Evolutionary conservation across 2,888 invertebrate genomes (phyloP).

Genomic region (Stenodema calcarata): DNA sequence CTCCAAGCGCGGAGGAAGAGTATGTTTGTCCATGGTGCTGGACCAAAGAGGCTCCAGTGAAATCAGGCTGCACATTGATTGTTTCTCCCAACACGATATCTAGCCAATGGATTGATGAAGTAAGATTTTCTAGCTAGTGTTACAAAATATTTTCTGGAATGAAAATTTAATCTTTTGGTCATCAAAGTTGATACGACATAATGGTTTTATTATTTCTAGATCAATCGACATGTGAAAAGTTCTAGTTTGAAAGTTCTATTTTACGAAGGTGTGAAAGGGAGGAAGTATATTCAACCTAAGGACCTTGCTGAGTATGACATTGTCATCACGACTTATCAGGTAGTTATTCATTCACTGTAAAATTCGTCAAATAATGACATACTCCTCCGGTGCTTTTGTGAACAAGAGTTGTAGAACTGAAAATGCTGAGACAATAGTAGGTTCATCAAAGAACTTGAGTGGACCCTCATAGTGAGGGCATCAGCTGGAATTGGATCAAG

Average conservation of each 20-base stretch:
- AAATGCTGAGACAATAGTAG: too few species aligned
- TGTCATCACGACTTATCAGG: constrained; percentile 74
- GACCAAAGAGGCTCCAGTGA: constrained; percentile 63
- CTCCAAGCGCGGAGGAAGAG: constrained; percentile 60
- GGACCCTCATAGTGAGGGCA: too few species aligned
- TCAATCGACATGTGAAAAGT: constrained; percentile 68
- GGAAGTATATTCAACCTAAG: constrained; percentile 68
- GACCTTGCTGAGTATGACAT: constrained; percentile 72
- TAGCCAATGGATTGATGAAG: constrained; percentile 76
- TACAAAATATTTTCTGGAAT: not conserved
- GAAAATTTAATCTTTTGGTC: not conserved
- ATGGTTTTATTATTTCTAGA: constrained; percentile 58
- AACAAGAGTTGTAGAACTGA: too few species aligned
- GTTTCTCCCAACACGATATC: constrained; percentile 73
- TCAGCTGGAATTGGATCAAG: too few species aligned
- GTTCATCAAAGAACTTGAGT: too few species aligned
- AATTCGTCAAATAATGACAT: too few species aligned
- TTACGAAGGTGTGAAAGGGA: constrained; percentile 66
- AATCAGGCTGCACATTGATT: constrained; percentile 73
- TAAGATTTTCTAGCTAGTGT: not conserved
- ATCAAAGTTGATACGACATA: not conserved
- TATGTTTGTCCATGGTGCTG: constrained; percentile 75
- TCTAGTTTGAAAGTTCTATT: constrained; percentile 65
- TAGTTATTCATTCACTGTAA: too few species aligned
- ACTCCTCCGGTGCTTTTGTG: too few species aligned